Evolutionary conservation across 2,888 invertebrate species (phyloP).

Genomic region (Pseudolycoriella hygida): DNA sequence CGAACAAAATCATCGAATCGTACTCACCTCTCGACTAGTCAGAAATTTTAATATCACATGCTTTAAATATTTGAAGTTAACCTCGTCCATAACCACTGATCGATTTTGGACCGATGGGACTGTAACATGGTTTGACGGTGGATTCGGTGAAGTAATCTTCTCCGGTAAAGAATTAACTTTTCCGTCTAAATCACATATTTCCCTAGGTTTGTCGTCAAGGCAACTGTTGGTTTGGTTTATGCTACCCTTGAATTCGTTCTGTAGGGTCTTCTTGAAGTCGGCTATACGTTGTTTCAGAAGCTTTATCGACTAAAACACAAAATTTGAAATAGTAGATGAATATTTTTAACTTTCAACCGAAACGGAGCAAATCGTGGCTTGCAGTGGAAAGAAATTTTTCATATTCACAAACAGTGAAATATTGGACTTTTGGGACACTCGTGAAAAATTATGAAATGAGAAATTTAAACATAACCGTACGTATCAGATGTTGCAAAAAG

Average conservation of each 20-base stretch:
- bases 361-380: too few relatives aligned
- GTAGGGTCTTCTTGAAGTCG: conserved; percentile 83
- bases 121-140: too few relatives aligned
- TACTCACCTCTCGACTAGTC: conserved; percentile 55
- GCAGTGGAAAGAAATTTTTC: too few relatives aligned
- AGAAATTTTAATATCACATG: conserved; percentile 87
- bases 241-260: conserved; percentile 48
- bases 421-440: too few relatives aligned
- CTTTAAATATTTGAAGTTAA: conserved; percentile 74
- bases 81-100: conserved; percentile 36
- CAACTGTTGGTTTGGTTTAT: conserved; percentile 8
- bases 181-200: background rate
- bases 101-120: too few relatives aligned
- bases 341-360: too few relatives aligned
- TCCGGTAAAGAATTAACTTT: background rate
- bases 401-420: too few relatives aligned
- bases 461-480: too few relatives aligned
- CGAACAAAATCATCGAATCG: background rate
- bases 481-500: too few relatives aligned
- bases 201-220: background rate
- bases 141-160: too few relatives aligned
- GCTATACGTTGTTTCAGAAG: conserved; percentile 71
- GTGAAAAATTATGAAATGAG: too few relatives aligned
- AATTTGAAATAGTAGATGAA: too few relatives aligned
- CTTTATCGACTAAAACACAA: conserved; percentile 54